A percentile compares a stretch with the other conserved stretches of the same genome.
Evolutionary conservation across 2,888 invertebrate species (phyloP).

Genomic region (Meiosimyza decipiens): DNA sequence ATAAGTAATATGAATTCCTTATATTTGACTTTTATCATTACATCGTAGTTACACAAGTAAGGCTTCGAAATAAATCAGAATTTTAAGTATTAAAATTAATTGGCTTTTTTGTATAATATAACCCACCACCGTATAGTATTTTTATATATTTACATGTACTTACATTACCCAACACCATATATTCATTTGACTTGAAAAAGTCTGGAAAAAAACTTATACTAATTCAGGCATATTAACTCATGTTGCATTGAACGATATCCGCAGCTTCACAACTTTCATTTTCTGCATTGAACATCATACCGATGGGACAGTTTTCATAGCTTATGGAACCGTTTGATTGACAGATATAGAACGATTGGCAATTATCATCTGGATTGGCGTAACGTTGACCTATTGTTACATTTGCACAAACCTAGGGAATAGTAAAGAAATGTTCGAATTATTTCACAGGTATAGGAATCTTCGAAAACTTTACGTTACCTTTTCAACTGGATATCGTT

Average conservation of each 20-base stretch:
- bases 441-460: background rate
- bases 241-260: slow-evolving; percentile 26
- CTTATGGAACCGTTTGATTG: slow-evolving; percentile 37
- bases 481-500: slow-evolving; percentile 15
- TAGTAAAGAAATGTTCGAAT: background rate
- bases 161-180: too few relatives aligned
- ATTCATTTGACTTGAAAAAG: too few relatives aligned
- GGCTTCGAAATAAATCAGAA: too few relatives aligned
- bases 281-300: slow-evolving; percentile 38
- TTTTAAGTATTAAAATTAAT: too few relatives aligned
- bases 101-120: too few relatives aligned
- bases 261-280: slow-evolving; percentile 33
- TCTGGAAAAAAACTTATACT: too few relatives aligned
- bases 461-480: background rate
- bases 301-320: slow-evolving; percentile 40
- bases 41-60: too few relatives aligned
- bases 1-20: too few relatives aligned
- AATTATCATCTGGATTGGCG: slow-evolving; percentile 43
- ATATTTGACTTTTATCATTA: too few relatives aligned
- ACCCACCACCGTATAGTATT: too few relatives aligned
- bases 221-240: background rate
- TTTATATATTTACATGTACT: too few relatives aligned
- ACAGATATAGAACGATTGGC: slow-evolving; percentile 49
- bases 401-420: slow-evolving; percentile 19
- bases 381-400: slow-evolving; percentile 41